Evolutionary conservation across 1,140 invertebrate genomes (phyloP), one percentile per base, ranked within the genome.

Genomic region (Saxidomus purpurata): DNA sequence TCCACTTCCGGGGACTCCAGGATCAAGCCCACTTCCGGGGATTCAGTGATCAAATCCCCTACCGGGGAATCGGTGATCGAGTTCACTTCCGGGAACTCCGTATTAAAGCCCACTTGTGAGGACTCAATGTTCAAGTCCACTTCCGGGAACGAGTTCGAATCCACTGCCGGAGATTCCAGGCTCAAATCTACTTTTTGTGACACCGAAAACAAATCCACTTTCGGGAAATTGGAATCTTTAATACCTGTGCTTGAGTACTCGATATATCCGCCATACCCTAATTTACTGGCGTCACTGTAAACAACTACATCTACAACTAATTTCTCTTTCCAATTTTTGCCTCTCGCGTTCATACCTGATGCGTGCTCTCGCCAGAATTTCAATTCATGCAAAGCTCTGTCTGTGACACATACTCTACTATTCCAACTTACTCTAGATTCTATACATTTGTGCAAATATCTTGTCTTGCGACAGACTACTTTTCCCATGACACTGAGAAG

Each of bases 381-480:
- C 28, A 82, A 63, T n/a, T 63, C n/a, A n/a, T n/a, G n/a, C n/a
- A n/a, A n/a, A n/a, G n/a, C n/a, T n/a, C n/a, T n/a, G n/a, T n/a
- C n/a, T 55, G 19, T 61, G 11, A 81, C 52, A 3, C 9, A 22
- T 22, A 81, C 79, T 4, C 17, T 25, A 4, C 28, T 1, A 34
- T 84, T 47, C 61, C 59, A 84, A 40, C 40, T 69, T 15, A 28
- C n/a, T 69, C 81, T 61, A 38, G 1, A 15, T 11, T 15, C 2
- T 1, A 61, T n/a, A 52, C 55, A 82, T 8, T 82, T 82, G 25
- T 63, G 36, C 36, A 61, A 38, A 36, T 82, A 61, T 34, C 59
- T 63, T 25, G 80, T 63, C 63, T 63, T 82, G 1, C 2, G 4
- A 38, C 80, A 61, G 3, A 82, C 59, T 43, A 38, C 1, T 34